Base-by-base conservation (phyloP, 2,888 invertebrate species). In the Biston betularia region DNA sequence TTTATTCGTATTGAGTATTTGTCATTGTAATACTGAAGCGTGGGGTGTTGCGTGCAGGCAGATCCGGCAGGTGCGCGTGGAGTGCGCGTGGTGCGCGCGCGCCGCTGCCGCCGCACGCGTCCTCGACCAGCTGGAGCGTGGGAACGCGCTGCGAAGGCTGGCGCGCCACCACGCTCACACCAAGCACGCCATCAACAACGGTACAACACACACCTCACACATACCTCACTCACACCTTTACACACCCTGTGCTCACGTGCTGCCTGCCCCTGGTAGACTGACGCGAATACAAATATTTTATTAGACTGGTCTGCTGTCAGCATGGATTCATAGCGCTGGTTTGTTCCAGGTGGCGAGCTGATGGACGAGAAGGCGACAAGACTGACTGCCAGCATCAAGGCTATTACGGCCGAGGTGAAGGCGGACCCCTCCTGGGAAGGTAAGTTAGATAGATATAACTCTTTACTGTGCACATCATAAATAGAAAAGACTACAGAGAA, bases 361-460 rank as follows among this genome's bases (percentile, higher is more conserved):
- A 96, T 98, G 72, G 99, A 99, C 83, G 99, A 99, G 90, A 98
- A 98, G 88, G 97, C 97, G 73, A 97, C 98, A 87, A 94, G 97
- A 75, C 96, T 99, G 74, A 97, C 97, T 74, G 96, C 95, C 74
- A 98, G 98, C 81, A 95, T 99, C 68, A 95, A 95, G 65, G 95
- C 95, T 58, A 94, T 97, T 63, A 95, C 96, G 72, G 89, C 94
- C 0, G 96, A 97, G 80, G 95, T 98, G 89, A 95, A 96, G 72
- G 94, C 94, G 7, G 96, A 96, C 86, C 94, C 95, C 0, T 95
- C 96, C 48, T 96, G 97, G 96, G 96, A 96, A 90, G 96, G 96
- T 95, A 86, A 86, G n/a, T n/a, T n/a, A n/a, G n/a, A n/a, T n/a
- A n/a, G n/a, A n/a, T n/a, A n/a, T n/a, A n/a, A n/a, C n/a, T n/a